Conservation (phyloP, 1,140 invertebrate genomes). For the Lordiphosa stackelbergi region DNA sequence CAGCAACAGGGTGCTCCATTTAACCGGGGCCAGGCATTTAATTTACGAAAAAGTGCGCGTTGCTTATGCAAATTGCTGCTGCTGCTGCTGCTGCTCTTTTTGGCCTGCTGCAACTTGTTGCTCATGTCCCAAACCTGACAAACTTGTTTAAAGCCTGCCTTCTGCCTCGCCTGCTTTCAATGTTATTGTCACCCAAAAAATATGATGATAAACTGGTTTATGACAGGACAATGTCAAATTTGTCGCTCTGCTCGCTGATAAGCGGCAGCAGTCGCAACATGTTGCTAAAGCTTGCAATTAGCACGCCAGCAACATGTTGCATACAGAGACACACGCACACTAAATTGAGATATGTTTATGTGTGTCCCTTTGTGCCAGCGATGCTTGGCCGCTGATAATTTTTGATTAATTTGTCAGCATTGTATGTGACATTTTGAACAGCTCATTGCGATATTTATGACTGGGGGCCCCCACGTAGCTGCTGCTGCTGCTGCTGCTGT, state of each 20-base stretch:
- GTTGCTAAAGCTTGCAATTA: slow-evolving; percentile 65
- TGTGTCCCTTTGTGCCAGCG: slow-evolving; percentile 47
- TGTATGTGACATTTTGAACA: slow-evolving; percentile 72
- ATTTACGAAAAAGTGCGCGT: slow-evolving; percentile 75
- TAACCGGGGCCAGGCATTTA: slow-evolving; percentile 64
- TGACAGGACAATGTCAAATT: slow-evolving; percentile 69
- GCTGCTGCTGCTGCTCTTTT: slow-evolving; percentile 28
- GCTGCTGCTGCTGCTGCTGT: slow-evolving; percentile 17
- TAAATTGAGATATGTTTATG: slow-evolving; percentile 73
- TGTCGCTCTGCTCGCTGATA: slow-evolving; percentile 54
- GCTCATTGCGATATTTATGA: slow-evolving; percentile 75
- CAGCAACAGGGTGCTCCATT: slow-evolving; percentile 69
- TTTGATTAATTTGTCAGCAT: slow-evolving; percentile 75
- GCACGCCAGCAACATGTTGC: slow-evolving; percentile 68
- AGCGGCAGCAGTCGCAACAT: slow-evolving; percentile 40
- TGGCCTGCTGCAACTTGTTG: slow-evolving; percentile 64
- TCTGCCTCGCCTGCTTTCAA: slow-evolving; percentile 47
- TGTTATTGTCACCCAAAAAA: slow-evolving; percentile 72
- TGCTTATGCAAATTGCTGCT: slow-evolving; percentile 70
- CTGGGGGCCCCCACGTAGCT: slow-evolving; percentile 34
- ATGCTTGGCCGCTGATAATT: slow-evolving; percentile 69
- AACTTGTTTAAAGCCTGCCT: slow-evolving; percentile 57
- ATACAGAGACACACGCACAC: slow-evolving; percentile 35
- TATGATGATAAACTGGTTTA: slow-evolving; percentile 66
- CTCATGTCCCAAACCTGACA: slow-evolving; percentile 68